phyloP scores from a whole-genome alignment of 2,797 vertebrate genomes.

The Danionella dracula region DNA sequence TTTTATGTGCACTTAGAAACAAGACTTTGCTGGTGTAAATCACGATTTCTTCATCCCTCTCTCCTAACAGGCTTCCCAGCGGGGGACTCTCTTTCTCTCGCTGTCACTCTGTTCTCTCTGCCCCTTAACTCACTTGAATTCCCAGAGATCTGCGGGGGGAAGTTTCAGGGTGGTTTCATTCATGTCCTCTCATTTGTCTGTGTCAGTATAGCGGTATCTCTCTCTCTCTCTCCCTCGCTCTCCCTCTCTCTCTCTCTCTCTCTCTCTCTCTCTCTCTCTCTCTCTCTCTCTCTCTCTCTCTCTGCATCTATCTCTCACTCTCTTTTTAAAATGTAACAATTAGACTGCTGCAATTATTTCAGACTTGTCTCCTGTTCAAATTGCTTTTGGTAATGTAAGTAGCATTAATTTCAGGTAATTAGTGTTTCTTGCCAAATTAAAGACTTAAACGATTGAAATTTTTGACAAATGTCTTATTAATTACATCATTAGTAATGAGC shows the following conservation, averaged over 20 bases:
- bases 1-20: conserved; percentile 25
- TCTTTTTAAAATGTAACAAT: too few relatives aligned
- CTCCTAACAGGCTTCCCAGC: conserved; percentile 13
- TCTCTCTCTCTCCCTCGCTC: neutral
- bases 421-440: too few relatives aligned
- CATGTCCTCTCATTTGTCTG: conserved; percentile 30
- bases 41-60: conserved; percentile 3
- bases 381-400: too few relatives aligned
- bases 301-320: too few relatives aligned
- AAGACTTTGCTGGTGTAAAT: conserved; percentile 17
- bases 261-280: neutral
- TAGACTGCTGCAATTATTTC: too few relatives aligned
- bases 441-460: too few relatives aligned
- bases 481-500: too few relatives aligned
- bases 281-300: neutral
- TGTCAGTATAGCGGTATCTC: conserved; percentile 7
- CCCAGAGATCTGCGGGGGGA: conserved; percentile 22
- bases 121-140: conserved; percentile 24
- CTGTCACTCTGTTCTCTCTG: conserved; percentile 12
- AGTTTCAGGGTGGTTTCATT: conserved; percentile 30
- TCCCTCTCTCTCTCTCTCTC: too few relatives aligned
- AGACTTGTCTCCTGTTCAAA: too few relatives aligned
- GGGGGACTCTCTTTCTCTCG: conserved; percentile 1
- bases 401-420: too few relatives aligned
- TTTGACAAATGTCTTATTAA: too few relatives aligned